Base-by-base conservation (phyloP, 1,140 invertebrate genomes). In the Caenorhabditis inopinata region DNA sequence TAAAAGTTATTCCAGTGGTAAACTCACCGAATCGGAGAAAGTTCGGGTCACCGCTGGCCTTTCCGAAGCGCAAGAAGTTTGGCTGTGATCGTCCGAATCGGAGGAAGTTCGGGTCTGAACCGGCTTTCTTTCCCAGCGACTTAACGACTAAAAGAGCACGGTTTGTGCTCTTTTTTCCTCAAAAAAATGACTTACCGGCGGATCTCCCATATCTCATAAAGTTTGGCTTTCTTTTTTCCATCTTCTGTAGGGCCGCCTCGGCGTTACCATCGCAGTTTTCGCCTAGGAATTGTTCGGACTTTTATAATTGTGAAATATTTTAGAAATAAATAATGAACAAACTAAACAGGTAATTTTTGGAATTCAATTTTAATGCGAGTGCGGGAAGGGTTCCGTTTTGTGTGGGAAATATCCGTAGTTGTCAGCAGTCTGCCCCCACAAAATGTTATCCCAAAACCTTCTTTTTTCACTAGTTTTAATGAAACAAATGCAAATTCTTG, bases 141-240 rank as follows among this genome's bases (percentile, higher is more conserved):
- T 74, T 75, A 25, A 68, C 83, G 62, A 42, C 25, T 82, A 38
- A 85, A 74, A 73, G 85, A 85, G 73, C 85, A 85, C 21, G 78
- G 68, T 83, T 84, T 38, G 84, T 49, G 74, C 46, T 45, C 53
- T 84, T 85, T 79, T 75, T 48, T 74, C 27, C n/a, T 47, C 23
- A 42, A 16, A 25, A 12, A 29, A 76, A 29, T 42, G 74, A 78
- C 58, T 32, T 35, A 58, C 46, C 49, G 53, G 62, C 76, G 16
- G 83, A 85, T 35, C 85, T 46, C 38, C 85, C 85, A 58, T 79
- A 86, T 78, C 85, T 73, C 53, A 86, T 85, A 68, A 86, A 86
- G 68, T 86, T 86, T 11, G 85, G 85, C 51, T 86, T 86, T 68
- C 85, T 76, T 73, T 86, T 86, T 47, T 86, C 84, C 84, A 86